Conservation (phyloP, 2,797 vertebrate species). For the Eulemur rubriventer region DNA sequence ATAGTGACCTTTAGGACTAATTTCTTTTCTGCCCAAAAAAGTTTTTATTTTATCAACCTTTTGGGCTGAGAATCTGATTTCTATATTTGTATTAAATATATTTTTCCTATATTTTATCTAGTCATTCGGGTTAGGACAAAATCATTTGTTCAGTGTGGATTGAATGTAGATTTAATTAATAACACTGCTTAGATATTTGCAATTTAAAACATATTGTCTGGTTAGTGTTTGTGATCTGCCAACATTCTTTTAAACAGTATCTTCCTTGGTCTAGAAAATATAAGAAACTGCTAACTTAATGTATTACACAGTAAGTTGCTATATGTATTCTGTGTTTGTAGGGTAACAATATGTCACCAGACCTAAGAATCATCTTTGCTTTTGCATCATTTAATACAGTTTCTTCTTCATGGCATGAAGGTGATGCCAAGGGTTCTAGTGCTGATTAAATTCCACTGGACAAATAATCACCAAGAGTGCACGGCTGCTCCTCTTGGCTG, state of each 20-base stretch:
- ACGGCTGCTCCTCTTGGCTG: neutral
- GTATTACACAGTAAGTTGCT: neutral
- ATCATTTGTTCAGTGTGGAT: neutral
- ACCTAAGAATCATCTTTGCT: neutral
- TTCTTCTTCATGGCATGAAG: slow-evolving; percentile 1
- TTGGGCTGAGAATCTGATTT: neutral
- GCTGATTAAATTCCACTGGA: neutral
- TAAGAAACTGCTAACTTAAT: neutral
- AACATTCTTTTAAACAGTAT: neutral
- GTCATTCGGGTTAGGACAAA: neutral
- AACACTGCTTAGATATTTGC: neutral
- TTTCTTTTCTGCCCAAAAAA: neutral
- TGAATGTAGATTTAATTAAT: neutral
- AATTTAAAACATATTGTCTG: neutral
- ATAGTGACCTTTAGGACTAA: neutral
- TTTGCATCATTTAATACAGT: neutral
- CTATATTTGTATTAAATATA: neutral
- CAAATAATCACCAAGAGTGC: neutral
- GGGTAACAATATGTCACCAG: neutral
- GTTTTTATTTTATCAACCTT: neutral
- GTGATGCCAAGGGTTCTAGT: neutral
- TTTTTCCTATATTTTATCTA: neutral
- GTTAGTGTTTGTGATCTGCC: neutral
- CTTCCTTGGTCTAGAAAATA: neutral
- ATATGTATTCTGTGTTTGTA: neutral